Evolutionary conservation across 1,140 invertebrate genomes (phyloP), one percentile per base, ranked within the genome.

Genomic region (Aphelinus atriplicis): DNA sequence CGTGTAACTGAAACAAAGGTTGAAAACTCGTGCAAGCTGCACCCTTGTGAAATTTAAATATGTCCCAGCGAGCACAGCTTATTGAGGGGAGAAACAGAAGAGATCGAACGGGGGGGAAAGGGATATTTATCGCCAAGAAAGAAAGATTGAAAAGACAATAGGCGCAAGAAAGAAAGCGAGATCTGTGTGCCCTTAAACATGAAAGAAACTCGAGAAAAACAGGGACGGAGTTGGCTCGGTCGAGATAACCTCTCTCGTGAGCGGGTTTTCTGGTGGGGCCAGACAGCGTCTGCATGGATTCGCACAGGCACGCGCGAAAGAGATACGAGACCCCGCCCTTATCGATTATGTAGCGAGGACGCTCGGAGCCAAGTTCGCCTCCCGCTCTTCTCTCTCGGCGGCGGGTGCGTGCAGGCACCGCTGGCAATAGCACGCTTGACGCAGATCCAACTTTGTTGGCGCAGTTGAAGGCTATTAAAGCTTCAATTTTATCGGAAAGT

Each of bases 271-370:
- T 26, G 26, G 26, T 26, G 26, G 26, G 26, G 26, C 26, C 26
- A 26, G 10, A 48, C 66, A n/a, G 2, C 53, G 58, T 7, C 26
- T 9, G 7, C 45, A 42, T 53, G 43, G 65, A 58, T 58, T 48
- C 56, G 66, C 55, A 26, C 26, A 42, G 10, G 10, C 45, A 47
- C 62, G 47, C 47, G 48, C 46, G 7, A 48, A 48, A 48, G 26
- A 26, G 26, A 26, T 26, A 26, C 26, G 51, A 46, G 46, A 66
- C 72, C 72, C 64, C 64, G 72, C 64, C 72, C 64, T 73, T 73
- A 73, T 73, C 72, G 72, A 73, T 68, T 73, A 58, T 66, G 60
- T 26, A 26, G 26, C 26, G 26, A 26, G 0, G 26, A 26, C 26
- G 26, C 26, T 26, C 26, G 26, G 26, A 26, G 26, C 26, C 26